These are phyloP conservation scores for Standfussiana lucernea DNA, from an alignment of 2,888 invertebrate species.

Conservation along the genomic window DNA sequence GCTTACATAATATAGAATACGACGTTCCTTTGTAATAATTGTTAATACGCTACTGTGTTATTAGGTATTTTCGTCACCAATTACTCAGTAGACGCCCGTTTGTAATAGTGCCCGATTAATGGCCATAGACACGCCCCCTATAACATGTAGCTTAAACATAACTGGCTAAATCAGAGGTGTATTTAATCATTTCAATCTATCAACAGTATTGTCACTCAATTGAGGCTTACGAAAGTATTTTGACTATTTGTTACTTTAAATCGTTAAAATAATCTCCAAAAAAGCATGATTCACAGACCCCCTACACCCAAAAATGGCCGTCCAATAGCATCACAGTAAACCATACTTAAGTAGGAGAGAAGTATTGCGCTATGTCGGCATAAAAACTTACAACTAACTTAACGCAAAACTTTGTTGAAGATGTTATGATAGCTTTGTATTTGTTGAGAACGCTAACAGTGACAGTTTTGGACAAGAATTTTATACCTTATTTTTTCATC, in stretches of 20 bases:
- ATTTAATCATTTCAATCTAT: not conserved
- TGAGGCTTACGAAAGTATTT: too few relatives aligned
- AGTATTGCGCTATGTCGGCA: constrained; percentile 2
- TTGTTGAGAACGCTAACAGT: constrained; percentile 9
- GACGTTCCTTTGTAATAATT: not conserved
- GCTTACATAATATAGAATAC: not conserved
- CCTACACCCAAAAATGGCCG: constrained; percentile 14
- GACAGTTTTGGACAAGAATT: not conserved
- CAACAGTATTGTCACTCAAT: not conserved
- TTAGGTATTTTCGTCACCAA: not conserved
- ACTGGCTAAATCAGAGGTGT: not conserved
- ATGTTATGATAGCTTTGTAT: constrained; percentile 14
- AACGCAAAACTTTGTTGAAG: constrained; percentile 7
- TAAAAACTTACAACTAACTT: constrained; percentile 21
- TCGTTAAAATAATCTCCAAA: too few relatives aligned
- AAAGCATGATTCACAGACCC: not conserved
- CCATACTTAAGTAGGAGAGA: constrained; percentile 9
- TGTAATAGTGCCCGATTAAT: not conserved
- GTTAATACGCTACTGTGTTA: not conserved
- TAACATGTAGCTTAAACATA: not conserved
- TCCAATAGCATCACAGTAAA: constrained; percentile 15
- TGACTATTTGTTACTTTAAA: not conserved
- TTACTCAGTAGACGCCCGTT: not conserved
- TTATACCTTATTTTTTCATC: not conserved
- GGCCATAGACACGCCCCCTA: not conserved